phyloP scores from a whole-genome alignment of 2,113 vertebrate genomes.

The Pampusana beccarii region DNA sequence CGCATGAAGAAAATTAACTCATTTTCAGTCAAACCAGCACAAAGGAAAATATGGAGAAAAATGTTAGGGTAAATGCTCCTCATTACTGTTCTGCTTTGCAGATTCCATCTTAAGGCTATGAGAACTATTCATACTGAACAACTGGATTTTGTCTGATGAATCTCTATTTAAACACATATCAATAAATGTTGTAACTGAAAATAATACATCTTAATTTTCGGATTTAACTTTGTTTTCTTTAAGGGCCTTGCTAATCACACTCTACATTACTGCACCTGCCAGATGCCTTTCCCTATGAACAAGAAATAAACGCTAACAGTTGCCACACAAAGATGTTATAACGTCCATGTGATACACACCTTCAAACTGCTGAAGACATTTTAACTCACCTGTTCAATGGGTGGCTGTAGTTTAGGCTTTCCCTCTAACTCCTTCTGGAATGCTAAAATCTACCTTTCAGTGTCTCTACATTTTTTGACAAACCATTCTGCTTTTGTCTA shows the following conservation, averaged over 20 bases:
- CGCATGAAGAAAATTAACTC: no score
- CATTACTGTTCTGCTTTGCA: background rate
- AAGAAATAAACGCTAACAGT: background rate
- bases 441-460: background rate
- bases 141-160: background rate
- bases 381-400: background rate
- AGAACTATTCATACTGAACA: background rate
- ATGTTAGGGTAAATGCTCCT: background rate
- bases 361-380: background rate
- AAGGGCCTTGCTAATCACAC: background rate
- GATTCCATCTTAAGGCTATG: background rate
- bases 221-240: background rate
- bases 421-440: background rate
- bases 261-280: background rate
- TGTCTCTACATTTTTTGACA: background rate
- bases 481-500: background rate
- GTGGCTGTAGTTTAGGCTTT: background rate
- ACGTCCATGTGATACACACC: background rate
- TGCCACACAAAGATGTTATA: background rate
- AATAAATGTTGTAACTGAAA: background rate
- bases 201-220: background rate
- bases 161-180: background rate
- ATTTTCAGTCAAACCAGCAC: no score
- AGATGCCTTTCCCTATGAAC: background rate
- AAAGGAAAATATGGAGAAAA: background rate